A percentile compares a stretch with the other conserved stretches of the same genome.
phyloP scores from a whole-genome alignment of 2,797 vertebrate species.

The Argya squamiceps region DNA sequence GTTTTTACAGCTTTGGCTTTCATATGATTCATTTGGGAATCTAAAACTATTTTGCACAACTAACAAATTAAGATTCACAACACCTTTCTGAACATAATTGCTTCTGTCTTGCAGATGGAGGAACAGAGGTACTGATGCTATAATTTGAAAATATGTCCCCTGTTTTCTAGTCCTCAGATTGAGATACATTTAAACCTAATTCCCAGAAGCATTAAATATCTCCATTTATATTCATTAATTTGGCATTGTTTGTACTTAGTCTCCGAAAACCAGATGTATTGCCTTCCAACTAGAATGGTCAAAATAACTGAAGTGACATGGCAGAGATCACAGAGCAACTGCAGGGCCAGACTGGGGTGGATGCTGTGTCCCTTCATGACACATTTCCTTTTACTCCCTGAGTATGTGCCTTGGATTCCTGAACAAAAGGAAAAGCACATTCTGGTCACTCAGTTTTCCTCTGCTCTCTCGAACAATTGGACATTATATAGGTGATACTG shows the following conservation, averaged over 20 bases:
- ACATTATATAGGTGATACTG: rapidly evolving
- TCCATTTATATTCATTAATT: constrained; percentile 20
- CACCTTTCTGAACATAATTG: constrained; percentile 29
- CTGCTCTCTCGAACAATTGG: not conserved
- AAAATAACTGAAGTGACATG: not conserved
- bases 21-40: constrained; percentile 18
- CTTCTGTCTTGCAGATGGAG: constrained; percentile 18
- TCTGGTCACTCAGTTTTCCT: not conserved
- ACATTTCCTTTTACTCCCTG: not conserved
- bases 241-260: not conserved
- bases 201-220: not conserved
- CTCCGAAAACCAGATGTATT: not conserved
- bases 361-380: not conserved
- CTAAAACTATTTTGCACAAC: constrained; percentile 10
- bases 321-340: not conserved
- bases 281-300: not conserved
- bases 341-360: not conserved
- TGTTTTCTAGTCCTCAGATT: not conserved
- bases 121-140: constrained; percentile 17
- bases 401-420: not conserved
- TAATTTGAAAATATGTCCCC: constrained; percentile 1
- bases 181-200: constrained; percentile 15
- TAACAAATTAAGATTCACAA: constrained; percentile 34
- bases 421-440: not conserved
- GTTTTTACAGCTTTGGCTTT: constrained; percentile 29